Percentiles rank a stretch among this genome's conserved stretches.
phyloP scores from a whole-genome alignment of 2,888 invertebrate genomes.

The Heteromurus nitidus region DNA sequence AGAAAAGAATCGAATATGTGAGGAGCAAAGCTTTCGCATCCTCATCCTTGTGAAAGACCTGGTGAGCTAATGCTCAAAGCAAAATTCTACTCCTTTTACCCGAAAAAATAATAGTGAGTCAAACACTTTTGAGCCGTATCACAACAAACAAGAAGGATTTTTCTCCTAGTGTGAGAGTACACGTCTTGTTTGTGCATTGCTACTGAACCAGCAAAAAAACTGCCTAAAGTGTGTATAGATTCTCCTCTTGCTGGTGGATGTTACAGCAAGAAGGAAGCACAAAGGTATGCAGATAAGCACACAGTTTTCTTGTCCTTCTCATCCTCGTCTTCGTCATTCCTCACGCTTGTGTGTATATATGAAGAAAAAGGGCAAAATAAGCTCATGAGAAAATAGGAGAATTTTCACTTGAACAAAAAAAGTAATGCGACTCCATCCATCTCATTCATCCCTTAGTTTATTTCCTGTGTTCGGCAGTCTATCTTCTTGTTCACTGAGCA shows the following conservation, averaged over 20 bases:
- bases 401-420: conserved; percentile 30
- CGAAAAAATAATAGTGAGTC: conserved; percentile 31
- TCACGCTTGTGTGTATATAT: not conserved
- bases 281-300: too few species aligned
- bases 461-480: conserved; percentile 59
- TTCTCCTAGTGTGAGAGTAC: too few species aligned
- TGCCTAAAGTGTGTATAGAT: too few species aligned
- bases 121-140: conserved; percentile 39
- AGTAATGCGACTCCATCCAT: conserved; percentile 49
- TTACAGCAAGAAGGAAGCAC: too few species aligned
- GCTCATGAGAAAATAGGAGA: conserved; percentile 18
- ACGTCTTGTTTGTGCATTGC: conserved; percentile 16
- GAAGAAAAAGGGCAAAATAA: conserved; percentile 23
- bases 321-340: too few species aligned
- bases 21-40: not conserved
- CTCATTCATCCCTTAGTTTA: conserved; percentile 58
- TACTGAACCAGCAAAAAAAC: too few species aligned
- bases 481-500: conserved; percentile 62
- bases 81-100: conserved; percentile 22
- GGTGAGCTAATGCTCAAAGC: conserved; percentile 45
- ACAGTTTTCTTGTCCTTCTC: too few species aligned
- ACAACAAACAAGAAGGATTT: conserved; percentile 2
- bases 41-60: conserved; percentile 3
- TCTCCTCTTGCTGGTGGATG: too few species aligned
- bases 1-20: not conserved